Evolutionary conservation across 2,888 invertebrate genomes (phyloP).

Genomic region (Notodonta ziczac): DNA sequence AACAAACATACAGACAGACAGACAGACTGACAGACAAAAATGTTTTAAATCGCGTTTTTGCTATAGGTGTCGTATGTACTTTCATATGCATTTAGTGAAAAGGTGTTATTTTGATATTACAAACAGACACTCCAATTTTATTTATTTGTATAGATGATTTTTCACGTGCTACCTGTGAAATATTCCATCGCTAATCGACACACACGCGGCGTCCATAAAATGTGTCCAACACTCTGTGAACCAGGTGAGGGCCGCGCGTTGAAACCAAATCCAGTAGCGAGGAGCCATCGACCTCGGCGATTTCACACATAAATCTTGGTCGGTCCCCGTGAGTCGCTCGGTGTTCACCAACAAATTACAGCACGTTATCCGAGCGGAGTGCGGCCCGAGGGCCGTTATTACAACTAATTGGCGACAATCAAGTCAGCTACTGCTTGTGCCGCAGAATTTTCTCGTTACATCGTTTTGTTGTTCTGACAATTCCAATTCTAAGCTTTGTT

Average conservation of each 20-base stretch:
- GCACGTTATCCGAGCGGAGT: conserved; percentile 52
- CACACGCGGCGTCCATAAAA: conserved; percentile 38
- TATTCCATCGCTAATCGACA: too few species aligned
- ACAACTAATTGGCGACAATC: conserved; percentile 82
- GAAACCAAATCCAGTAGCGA: conserved; percentile 43
- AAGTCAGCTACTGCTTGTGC: conserved; percentile 64
- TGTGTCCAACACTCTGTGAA: conserved; percentile 51
- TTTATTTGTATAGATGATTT: too few species aligned
- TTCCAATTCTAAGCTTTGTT: conserved; percentile 31
- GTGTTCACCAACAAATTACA: conserved; percentile 70
- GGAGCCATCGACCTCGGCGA: conserved; percentile 65
- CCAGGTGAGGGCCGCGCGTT: conserved; percentile 36
- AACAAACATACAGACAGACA: too few species aligned
- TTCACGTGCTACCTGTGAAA: too few species aligned
- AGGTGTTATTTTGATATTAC: too few species aligned
- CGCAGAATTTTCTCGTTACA: conserved; percentile 55
- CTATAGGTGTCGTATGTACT: too few species aligned
- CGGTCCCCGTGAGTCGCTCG: conserved; percentile 43
- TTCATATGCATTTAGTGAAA: too few species aligned
- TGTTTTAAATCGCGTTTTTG: too few species aligned
- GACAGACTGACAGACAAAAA: too few species aligned
- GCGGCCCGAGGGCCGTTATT: conserved; percentile 68
- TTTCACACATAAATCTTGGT: conserved; percentile 77
- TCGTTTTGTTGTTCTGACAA: conserved; percentile 46
- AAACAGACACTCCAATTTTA: too few species aligned